phyloP scores from a whole-genome alignment of 2,797 vertebrate species.

The Neosalanx taihuensis region DNA sequence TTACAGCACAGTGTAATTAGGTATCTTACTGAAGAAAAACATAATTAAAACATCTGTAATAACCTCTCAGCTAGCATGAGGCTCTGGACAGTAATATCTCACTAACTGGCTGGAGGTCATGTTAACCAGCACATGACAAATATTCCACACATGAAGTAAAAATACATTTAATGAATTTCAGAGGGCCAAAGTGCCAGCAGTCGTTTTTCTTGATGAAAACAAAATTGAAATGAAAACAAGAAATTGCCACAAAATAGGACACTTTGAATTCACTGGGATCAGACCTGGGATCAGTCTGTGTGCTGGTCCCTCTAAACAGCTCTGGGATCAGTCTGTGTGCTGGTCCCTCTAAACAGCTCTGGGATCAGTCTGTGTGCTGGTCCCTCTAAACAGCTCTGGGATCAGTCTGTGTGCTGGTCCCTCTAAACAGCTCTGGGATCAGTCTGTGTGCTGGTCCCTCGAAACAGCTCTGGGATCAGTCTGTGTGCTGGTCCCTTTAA shows the following conservation, averaged over 20 bases:
- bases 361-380: not conserved
- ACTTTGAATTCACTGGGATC: not conserved
- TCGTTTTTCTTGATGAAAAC: not conserved
- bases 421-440: no score
- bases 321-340: no score
- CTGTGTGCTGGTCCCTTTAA: no score
- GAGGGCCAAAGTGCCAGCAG: not conserved
- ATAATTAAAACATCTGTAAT: not conserved
- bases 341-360: no score
- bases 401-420: no score
- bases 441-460: not conserved
- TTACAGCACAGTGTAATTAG: not conserved
- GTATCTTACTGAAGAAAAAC: not conserved
- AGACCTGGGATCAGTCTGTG: not conserved
- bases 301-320: not conserved
- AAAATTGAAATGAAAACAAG: not conserved
- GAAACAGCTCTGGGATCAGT: not conserved
- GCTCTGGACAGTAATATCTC: not conserved
- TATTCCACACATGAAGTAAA: constrained; percentile 10
- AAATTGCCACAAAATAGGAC: not conserved
- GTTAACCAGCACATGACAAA: not conserved
- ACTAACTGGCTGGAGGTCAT: constrained; percentile 9
- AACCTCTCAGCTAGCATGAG: not conserved
- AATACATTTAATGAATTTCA: constrained; percentile 5
- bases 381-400: not conserved